Evolutionary conservation across 2,888 invertebrate genomes (phyloP).

Genomic region (Hecatera dysodea): DNA sequence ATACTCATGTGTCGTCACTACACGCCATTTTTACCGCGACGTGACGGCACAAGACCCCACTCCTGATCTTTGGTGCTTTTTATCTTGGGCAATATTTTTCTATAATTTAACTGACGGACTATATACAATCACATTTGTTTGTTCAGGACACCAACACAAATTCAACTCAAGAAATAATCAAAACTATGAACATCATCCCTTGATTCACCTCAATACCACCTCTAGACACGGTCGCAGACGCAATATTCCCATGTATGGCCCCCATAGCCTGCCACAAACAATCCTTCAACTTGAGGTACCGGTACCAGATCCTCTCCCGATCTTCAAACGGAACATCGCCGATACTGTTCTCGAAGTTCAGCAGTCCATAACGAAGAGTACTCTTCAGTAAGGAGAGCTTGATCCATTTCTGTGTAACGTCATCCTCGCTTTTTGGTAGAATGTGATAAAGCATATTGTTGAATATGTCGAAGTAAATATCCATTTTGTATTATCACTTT

Average conservation of each 20-base stretch:
- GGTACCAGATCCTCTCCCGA: slow-evolving; percentile 69
- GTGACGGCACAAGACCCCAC: no score
- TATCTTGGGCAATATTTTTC: no score
- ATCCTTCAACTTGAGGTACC: slow-evolving; percentile 78
- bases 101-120: no score
- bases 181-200: neutral
- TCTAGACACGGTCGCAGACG: slow-evolving; percentile 53
- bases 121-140: no score
- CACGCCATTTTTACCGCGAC: no score
- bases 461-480: slow-evolving; percentile 64
- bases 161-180: no score
- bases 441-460: slow-evolving; percentile 70
- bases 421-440: slow-evolving; percentile 66
- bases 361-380: slow-evolving; percentile 74
- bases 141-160: no score
- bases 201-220: slow-evolving; percentile 40
- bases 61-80: no score
- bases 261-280: slow-evolving; percentile 82
- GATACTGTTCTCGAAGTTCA: slow-evolving; percentile 75
- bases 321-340: slow-evolving; percentile 67
- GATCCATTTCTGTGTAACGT: slow-evolving; percentile 80
- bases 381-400: slow-evolving; percentile 79
- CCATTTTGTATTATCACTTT: slow-evolving; percentile 66
- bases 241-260: slow-evolving; percentile 80
- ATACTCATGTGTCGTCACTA: no score